phyloP scores from a whole-genome alignment of 2,113 vertebrate species.

The Tricholaema leucomelas region DNA sequence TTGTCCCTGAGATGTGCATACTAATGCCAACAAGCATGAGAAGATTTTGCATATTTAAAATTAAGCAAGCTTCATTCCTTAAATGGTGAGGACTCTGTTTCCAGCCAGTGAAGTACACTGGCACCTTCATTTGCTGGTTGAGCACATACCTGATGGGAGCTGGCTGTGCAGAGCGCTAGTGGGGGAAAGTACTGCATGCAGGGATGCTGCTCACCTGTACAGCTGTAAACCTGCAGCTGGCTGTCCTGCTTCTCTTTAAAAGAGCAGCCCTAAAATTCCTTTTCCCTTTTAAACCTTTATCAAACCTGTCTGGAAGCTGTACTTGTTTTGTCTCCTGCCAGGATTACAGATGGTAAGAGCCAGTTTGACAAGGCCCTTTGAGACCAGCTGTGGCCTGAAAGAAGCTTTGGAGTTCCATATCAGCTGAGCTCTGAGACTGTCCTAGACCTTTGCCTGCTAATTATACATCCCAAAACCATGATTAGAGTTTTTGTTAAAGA shows the following conservation, averaged over 20 bases:
- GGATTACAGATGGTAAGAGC: not conserved
- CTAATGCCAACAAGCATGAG: not conserved
- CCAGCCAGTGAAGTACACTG: not conserved
- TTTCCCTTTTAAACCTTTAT: not conserved
- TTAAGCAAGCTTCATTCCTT: not conserved
- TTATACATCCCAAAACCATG: not conserved
- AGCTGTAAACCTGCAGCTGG: conserved; percentile 1
- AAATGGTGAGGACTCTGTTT: not conserved
- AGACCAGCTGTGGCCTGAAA: not conserved
- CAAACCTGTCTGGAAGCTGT: not conserved
- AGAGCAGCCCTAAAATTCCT: not conserved
- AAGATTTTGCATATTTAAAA: conserved; percentile 29
- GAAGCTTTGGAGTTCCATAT: not conserved
- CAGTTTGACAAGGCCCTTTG: not conserved
- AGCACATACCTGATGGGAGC: accelerated
- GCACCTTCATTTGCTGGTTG: not conserved
- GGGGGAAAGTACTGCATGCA: not conserved
- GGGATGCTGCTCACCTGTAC: not conserved
- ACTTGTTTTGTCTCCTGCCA: not conserved
- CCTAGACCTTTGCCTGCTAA: not conserved
- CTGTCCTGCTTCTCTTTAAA: not conserved
- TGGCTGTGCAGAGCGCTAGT: not conserved
- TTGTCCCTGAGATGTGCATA: not conserved
- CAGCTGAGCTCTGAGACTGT: not conserved
- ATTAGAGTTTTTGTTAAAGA: not conserved